These are phyloP conservation scores for Drosophila azteca DNA, from an alignment of 1,140 invertebrate species.

Conservation along the genomic window DNA sequence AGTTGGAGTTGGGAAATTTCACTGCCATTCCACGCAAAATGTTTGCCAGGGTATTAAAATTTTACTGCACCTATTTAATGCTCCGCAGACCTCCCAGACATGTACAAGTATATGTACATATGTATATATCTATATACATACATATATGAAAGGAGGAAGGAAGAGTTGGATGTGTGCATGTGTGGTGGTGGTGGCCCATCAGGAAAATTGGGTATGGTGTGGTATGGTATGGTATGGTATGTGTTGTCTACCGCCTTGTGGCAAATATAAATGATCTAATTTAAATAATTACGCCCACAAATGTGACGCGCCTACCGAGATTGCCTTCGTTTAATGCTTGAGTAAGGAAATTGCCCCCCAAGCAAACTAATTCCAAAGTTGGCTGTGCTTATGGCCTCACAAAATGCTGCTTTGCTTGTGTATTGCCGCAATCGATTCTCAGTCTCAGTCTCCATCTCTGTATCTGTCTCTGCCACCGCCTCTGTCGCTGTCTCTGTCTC, in stretches of 20 bases:
- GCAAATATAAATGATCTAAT: slow-evolving; percentile 79
- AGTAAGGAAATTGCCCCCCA: slow-evolving; percentile 55
- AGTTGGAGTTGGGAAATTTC: slow-evolving; percentile 36
- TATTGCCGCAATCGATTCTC: slow-evolving; percentile 26
- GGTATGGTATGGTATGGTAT: neutral
- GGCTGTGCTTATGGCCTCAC: slow-evolving; percentile 51
- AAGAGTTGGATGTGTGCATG: slow-evolving; percentile 38
- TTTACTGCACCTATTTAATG: slow-evolving; percentile 63
- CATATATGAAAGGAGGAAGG: slow-evolving; percentile 3
- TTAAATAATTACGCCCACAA: slow-evolving; percentile 75
- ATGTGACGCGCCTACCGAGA: slow-evolving; percentile 53
- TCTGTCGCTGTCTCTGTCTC: neutral
- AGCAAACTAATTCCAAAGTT: slow-evolving; percentile 52
- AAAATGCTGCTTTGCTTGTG: slow-evolving; percentile 25
- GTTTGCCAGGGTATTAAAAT: slow-evolving; percentile 67
- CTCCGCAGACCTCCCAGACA: slow-evolving; percentile 13
- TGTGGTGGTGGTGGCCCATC: slow-evolving; percentile 40
- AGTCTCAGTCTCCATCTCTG: neutral
- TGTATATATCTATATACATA: neutral
- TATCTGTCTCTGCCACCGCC: neutral
- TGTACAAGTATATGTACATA: slow-evolving; percentile 1
- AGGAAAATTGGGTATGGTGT: slow-evolving; percentile 51
- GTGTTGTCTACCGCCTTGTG: slow-evolving; percentile 56
- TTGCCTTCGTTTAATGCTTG: slow-evolving; percentile 68
- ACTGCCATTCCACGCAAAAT: slow-evolving; percentile 38